Evolutionary conservation across 1,140 invertebrate genomes (phyloP).

Genomic region (Telenomus remus): DNA sequence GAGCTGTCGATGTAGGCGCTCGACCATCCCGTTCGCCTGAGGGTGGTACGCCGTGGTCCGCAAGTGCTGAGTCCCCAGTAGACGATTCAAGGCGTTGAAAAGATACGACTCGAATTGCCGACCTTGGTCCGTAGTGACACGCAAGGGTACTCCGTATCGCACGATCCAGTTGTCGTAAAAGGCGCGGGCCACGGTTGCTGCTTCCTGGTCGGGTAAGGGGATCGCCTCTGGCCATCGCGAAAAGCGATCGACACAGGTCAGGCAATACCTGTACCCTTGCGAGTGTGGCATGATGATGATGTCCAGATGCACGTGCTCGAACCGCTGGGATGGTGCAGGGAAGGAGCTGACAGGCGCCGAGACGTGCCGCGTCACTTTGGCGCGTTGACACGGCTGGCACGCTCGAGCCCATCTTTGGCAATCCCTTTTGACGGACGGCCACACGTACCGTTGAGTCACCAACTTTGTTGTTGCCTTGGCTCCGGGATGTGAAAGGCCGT

Average conservation of each 20-base stretch:
- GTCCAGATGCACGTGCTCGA: constrained; percentile 39
- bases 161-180: constrained; percentile 48
- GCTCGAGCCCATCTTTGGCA: constrained; percentile 14
- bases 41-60: constrained; percentile 23
- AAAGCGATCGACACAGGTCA: constrained; percentile 58
- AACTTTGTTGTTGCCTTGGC: constrained; percentile 11
- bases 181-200: constrained; percentile 48
- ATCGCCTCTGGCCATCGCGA: constrained; percentile 58
- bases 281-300: constrained; percentile 18
- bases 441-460: constrained; percentile 23
- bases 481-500: constrained; percentile 15
- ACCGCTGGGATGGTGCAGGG: neutral
- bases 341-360: constrained; percentile 4
- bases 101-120: constrained; percentile 24
- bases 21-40: constrained; percentile 19
- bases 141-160: constrained; percentile 2
- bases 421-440: constrained; percentile 24
- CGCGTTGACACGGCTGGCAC: constrained; percentile 22
- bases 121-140: constrained; percentile 25
- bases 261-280: constrained; percentile 42
- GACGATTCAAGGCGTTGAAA: constrained; percentile 1
- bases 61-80: constrained; percentile 6
- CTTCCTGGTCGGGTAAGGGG: constrained; percentile 53
- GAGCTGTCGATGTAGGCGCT: constrained; percentile 17
- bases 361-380: constrained; percentile 30